Evolutionary conservation across 2,113 vertebrate genomes (phyloP), one percentile per base, ranked within the genome.

Genomic region (Poeciliopsis turrubarensis): DNA sequence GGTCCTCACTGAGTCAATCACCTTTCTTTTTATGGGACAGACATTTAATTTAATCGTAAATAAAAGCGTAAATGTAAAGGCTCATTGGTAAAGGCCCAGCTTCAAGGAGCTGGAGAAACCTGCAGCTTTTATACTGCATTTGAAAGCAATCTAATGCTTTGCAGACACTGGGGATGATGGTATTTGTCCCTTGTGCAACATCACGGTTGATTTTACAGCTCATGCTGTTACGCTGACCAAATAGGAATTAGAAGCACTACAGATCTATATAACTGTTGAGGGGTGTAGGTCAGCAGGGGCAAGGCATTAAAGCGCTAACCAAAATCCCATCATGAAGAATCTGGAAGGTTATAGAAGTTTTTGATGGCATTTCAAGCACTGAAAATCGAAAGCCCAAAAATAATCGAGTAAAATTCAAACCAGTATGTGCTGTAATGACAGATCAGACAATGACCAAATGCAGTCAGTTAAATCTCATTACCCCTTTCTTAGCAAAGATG

Each of bases 151-250:
- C 85, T 73, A 81, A 80, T 67, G 27, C 73, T 79, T 65, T 73
- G 44, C 79, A 66, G 78, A 87, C 82, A 73, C 69, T 60, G 30
- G 65, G 65, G 76, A 83, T 88, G 54, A 80, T 69, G 69, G 63
- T 85, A 80, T 84, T 87, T 85, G 77, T 85, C 72, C 74, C 81
- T 66, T 65, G 85, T 80, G 82, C 51, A 72, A 51, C 81, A 39
- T 54, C 65, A 64, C 65, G 34, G 29, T 34, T 81, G 71, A 60
- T 70, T 70, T 80, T 77, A 77, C 65, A 64, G 82, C 72, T 61
- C 30, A 66, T 78, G n/a, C 44, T 65, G 30, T 54, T 17, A 41
- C 75, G 73, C 75, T 77, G 70, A 54, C 70, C 47, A 72, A 83
- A 84, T 85, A 81, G 80, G 68, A 79, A 78, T 70, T 63, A 31